Conservation (phyloP, 2,113 vertebrate species). For the Typhlomys cinereus region DNA sequence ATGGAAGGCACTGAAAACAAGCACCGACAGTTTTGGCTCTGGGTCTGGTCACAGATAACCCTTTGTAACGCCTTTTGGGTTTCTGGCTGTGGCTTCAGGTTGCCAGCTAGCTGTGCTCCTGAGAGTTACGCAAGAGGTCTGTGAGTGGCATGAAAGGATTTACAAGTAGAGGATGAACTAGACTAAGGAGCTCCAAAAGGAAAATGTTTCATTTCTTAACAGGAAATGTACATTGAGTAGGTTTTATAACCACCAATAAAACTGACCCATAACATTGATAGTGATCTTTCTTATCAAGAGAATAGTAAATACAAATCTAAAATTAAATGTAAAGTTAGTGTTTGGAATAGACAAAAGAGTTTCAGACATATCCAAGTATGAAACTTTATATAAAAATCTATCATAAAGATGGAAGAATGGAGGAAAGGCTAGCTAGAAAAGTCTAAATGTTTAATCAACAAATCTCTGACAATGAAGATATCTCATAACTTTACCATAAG, state of each 20-base stretch:
- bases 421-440: conserved; percentile 17
- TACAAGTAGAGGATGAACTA: neutral
- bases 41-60: neutral
- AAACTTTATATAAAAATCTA: neutral
- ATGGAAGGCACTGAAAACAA: conserved; percentile 1
- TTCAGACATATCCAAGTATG: neutral
- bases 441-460: conserved; percentile 53
- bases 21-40: neutral
- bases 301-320: conserved; percentile 39
- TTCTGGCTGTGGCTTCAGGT: neutral
- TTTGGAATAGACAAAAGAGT: conserved; percentile 23
- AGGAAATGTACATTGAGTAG: conserved; percentile 34
- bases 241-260: conserved; percentile 25
- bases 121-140: neutral
- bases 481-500: conserved; percentile 67
- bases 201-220: conserved; percentile 1
- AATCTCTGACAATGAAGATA: conserved; percentile 63
- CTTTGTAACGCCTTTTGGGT: neutral
- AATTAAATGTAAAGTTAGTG: conserved; percentile 35
- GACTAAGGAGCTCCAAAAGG: neutral
- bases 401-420: conserved; percentile 12
- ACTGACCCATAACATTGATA: neutral
- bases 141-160: neutral
- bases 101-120: neutral
- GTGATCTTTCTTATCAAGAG: conserved; percentile 43